Evolutionary conservation across 2,888 invertebrate genomes (phyloP).

Genomic region (Tortrix viridana): DNA sequence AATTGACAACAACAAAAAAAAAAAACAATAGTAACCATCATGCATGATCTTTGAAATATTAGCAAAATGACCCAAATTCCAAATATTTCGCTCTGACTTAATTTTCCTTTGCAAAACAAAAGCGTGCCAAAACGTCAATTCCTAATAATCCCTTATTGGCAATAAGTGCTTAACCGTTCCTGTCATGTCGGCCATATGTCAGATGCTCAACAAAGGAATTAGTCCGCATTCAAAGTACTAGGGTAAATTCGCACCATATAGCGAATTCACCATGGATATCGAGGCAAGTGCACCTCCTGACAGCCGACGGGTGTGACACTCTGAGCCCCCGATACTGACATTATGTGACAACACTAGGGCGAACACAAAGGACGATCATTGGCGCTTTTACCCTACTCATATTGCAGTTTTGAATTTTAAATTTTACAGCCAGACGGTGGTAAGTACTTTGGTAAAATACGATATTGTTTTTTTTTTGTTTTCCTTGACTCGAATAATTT

Average conservation of each 20-base stretch:
- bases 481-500: too few relatives aligned
- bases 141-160: constrained; percentile 49
- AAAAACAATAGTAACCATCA: too few relatives aligned
- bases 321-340: constrained; percentile 80
- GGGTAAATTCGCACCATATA: constrained; percentile 57
- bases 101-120: too few relatives aligned
- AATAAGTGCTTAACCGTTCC: constrained; percentile 61
- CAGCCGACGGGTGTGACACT: constrained; percentile 70
- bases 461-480: too few relatives aligned
- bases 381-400: constrained; percentile 66
- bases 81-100: too few relatives aligned
- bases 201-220: constrained; percentile 79
- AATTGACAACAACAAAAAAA: too few relatives aligned
- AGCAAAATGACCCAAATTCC: too few relatives aligned
- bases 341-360: constrained; percentile 79
- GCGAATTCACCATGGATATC: constrained; percentile 67
- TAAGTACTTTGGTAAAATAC: too few relatives aligned
- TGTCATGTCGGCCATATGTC: constrained; percentile 78
- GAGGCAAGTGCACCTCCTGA: constrained; percentile 77
- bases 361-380: constrained; percentile 75
- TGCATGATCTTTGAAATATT: too few relatives aligned
- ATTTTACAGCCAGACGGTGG: constrained; percentile 37
- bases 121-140: background rate
- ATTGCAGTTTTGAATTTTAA: constrained; percentile 43
- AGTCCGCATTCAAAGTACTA: constrained; percentile 80